phyloP scores from a whole-genome alignment of 2,797 vertebrate genomes.

The Lacerta agilis region DNA sequence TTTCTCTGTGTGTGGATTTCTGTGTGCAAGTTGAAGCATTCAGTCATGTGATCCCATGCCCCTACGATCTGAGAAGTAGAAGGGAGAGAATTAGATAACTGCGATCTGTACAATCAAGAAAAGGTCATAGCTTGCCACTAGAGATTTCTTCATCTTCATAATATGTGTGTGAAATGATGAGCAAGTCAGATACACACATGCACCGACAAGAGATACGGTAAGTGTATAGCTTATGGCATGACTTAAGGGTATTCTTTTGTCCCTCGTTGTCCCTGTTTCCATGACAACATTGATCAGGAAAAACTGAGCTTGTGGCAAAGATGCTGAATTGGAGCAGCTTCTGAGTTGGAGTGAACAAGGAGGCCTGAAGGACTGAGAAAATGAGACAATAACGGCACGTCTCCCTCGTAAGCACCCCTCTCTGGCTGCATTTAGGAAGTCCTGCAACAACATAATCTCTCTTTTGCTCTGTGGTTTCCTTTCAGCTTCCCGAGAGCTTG shows the following conservation, averaged over 20 bases:
- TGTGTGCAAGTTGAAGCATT: background rate
- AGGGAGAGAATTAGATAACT: background rate
- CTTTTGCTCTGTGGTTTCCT: background rate
- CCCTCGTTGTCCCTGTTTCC: slow-evolving; percentile 24
- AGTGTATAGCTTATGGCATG: background rate
- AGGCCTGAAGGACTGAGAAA: background rate
- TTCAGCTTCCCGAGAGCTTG: background rate
- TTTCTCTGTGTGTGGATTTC: background rate
- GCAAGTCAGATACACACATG: background rate
- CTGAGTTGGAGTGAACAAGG: background rate
- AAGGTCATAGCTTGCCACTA: background rate
- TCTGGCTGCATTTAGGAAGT: background rate
- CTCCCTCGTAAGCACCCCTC: background rate
- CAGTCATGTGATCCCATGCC: background rate
- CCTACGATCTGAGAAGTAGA: background rate
- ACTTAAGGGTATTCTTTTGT: background rate
- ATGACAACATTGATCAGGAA: slow-evolving; percentile 1
- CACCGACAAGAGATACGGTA: background rate
- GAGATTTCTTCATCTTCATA: background rate
- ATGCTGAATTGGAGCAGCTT: slow-evolving; percentile 10
- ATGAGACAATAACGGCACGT: background rate
- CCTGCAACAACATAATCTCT: background rate
- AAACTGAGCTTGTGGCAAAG: background rate
- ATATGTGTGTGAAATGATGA: background rate
- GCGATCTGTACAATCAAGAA: background rate